These are phyloP conservation scores for Peromyscus nudipes DNA, from an alignment of 2,797 vertebrate species.

Conservation along the genomic window DNA sequence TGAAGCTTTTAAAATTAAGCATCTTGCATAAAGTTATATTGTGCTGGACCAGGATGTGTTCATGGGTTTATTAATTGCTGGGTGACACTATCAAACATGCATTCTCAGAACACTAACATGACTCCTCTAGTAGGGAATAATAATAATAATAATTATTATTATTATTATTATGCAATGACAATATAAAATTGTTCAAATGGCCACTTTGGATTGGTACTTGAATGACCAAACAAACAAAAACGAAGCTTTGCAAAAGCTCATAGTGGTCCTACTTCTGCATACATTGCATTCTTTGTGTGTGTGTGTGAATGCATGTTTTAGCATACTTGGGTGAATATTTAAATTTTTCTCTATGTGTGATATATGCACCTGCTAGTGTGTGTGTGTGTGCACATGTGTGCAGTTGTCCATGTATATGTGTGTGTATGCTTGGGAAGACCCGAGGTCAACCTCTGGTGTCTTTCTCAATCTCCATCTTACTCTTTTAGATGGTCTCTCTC, in stretches of 20 bases:
- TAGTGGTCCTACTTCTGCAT: neutral
- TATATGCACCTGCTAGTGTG: neutral
- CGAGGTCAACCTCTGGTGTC: neutral
- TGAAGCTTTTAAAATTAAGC: neutral
- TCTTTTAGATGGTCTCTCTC: neutral
- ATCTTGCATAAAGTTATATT: neutral
- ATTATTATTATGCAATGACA: neutral
- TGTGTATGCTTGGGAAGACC: too few relatives aligned
- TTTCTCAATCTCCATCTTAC: neutral
- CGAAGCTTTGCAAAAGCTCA: neutral
- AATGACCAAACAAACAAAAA: neutral
- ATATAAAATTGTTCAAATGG: neutral
- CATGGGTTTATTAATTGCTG: neutral
- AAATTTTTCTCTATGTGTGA: neutral
- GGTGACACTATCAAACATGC: neutral
- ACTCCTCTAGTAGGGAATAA: neutral
- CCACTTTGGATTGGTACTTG: neutral
- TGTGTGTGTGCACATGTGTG: neutral
- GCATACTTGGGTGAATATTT: neutral
- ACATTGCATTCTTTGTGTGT: neutral
- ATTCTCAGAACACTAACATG: neutral
- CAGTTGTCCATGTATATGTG: neutral
- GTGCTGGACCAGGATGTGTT: neutral
- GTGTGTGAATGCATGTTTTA: neutral
- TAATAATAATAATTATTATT: too few relatives aligned